Percentiles rank a stretch among this genome's conserved stretches.
Evolutionary conservation across 2,888 invertebrate species (phyloP).

Genomic region (Rhyacophila evoluta): DNA sequence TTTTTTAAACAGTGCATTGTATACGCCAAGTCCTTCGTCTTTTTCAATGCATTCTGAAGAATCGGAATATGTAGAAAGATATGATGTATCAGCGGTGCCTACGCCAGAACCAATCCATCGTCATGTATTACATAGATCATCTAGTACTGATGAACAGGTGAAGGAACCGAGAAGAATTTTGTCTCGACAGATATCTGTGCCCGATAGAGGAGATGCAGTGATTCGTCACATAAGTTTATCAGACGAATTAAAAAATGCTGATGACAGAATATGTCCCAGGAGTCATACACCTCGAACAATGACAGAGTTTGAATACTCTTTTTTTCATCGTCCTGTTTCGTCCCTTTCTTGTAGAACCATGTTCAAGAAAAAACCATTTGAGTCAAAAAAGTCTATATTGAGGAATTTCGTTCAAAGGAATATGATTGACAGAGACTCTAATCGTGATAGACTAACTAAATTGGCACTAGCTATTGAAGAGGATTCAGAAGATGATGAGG

Average conservation of each 20-base stretch:
- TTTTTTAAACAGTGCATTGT: conserved; percentile 63
- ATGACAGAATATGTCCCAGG: conserved; percentile 57
- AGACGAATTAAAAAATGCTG: conserved; percentile 65
- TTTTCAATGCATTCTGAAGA: conserved; percentile 57
- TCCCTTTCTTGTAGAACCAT: conserved; percentile 57
- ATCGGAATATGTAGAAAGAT: conserved; percentile 9
- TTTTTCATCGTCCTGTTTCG: conserved; percentile 46
- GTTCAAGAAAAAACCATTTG: conserved; percentile 55
- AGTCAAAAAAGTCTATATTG: conserved; percentile 57
- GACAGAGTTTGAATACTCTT: conserved; percentile 44
- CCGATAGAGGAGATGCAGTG: conserved; percentile 15
- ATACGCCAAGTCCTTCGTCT: conserved; percentile 61
- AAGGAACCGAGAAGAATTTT: neutral
- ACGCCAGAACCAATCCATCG: conserved; percentile 34
- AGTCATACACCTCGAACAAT: conserved; percentile 47
- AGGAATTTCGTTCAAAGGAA: conserved; percentile 51
- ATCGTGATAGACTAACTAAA: conserved; percentile 64
- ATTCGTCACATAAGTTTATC: conserved; percentile 55
- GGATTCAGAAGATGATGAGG: conserved; percentile 57
- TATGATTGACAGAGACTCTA: conserved; percentile 59
- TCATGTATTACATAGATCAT: conserved; percentile 28
- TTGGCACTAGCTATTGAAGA: conserved; percentile 66
- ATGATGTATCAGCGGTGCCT: neutral
- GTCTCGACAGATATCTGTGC: conserved; percentile 41
- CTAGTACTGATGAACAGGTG: conserved; percentile 44